Evolutionary conservation across 2,797 vertebrate genomes (phyloP).

Genomic region (Rhinophrynus dorsalis): DNA sequence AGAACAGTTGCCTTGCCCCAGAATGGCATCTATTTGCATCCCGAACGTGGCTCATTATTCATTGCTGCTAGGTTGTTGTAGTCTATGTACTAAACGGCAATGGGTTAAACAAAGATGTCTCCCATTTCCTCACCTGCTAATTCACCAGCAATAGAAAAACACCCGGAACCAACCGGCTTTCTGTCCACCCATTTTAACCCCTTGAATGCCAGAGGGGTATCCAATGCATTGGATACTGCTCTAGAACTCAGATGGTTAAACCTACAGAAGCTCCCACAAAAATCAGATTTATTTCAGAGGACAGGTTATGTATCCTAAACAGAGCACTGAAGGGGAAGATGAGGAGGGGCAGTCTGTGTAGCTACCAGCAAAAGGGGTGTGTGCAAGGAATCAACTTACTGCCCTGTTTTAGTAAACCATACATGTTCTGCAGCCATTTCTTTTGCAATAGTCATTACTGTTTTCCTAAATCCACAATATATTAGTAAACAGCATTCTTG

Average conservation of each 20-base stretch:
- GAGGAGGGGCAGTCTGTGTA: neutral
- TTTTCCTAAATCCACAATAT: too few species aligned
- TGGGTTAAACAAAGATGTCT: constrained; percentile 26
- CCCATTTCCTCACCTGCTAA: constrained; percentile 12
- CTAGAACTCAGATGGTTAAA: too few species aligned
- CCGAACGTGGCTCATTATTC: too few species aligned
- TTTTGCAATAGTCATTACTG: neutral
- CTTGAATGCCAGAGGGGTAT: too few species aligned
- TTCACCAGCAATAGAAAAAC: constrained; percentile 36
- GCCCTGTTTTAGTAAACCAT: constrained; percentile 10
- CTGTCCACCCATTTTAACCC: too few species aligned
- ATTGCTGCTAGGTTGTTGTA: too few species aligned
- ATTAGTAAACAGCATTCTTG: neutral
- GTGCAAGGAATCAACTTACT: neutral
- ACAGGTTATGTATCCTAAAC: constrained; percentile 21
- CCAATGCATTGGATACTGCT: too few species aligned
- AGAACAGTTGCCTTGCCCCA: too few species aligned
- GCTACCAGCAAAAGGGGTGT: neutral
- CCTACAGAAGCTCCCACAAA: constrained; percentile 23
- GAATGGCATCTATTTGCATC: too few species aligned
- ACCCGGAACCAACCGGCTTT: constrained; percentile 16
- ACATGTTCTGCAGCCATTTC: too few species aligned
- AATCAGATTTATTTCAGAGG: constrained; percentile 25
- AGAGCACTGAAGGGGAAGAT: constrained; percentile 3
- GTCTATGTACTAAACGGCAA: too few species aligned